Evolutionary conservation across 2,888 invertebrate genomes (phyloP), one percentile per base, ranked within the genome.

Genomic region (Macrophya annulata): DNA sequence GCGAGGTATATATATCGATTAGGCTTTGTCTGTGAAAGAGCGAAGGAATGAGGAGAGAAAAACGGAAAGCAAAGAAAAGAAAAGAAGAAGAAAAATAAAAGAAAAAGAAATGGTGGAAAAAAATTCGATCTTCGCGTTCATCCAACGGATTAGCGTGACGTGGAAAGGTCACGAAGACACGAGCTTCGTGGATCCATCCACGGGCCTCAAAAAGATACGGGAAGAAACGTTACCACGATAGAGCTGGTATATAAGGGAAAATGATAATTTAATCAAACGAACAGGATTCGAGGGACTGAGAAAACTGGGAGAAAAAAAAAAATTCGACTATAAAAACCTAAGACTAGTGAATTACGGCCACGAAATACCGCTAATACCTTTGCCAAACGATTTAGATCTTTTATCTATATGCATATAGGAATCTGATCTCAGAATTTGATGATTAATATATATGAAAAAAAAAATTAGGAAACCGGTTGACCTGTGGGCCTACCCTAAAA

Each of bases 231-330:
- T 72, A 3, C 51, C 31, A 48, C 51, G 51, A 51, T 77, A 48
- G 51, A 48, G 51, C 48, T 17, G 72, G 5, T 74, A 74, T 74
- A 74, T 17, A 37, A 31, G 31, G 31, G 17, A 45, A 62, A 81
- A 81, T 81, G 81, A 81, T 81, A 81, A 81, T 81, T 81, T 81
- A 81, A 81, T 81, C 81, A 59, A 81, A 62, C 62, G 81, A 62
- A 62, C 81, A 81, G 81, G 62, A 62, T 81, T 37, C 62, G 62
- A 62, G 81, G 62, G 17, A 40, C 10, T 62, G 59, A 40, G 40
- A n/a, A 43, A 8, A 12, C 59, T 43, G 1, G 62, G 40, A 25
- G 45, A n/a, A 45, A 45, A 74, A 48, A 21, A 40, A 81, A 43
- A 59, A 43, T 4, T 62, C 62, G 17, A 4, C 40, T 62, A 77